Percentiles rank a stretch among this genome's conserved stretches.
These are phyloP conservation scores for Sebastes matsubarae DNA, from an alignment of 2,797 vertebrate species.

Conservation along the genomic window DNA sequence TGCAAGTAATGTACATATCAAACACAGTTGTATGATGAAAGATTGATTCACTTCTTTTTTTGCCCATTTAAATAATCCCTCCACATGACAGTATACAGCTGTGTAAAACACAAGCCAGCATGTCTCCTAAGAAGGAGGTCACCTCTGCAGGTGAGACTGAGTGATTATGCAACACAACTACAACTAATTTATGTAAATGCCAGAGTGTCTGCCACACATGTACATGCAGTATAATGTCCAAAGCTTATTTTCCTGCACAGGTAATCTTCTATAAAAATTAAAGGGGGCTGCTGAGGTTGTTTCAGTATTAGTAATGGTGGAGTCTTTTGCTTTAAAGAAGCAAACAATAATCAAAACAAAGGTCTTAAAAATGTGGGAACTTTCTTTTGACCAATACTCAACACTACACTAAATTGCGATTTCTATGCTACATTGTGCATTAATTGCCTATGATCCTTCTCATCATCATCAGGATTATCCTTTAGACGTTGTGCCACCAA, in stretches of 20 bases:
- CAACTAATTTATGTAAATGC: not conserved
- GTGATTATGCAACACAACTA: not conserved
- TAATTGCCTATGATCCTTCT: not conserved
- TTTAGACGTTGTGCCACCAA: not conserved
- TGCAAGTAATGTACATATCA: not conserved
- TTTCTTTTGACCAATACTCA: not conserved
- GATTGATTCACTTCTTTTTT: not conserved
- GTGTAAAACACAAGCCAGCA: constrained; percentile 6
- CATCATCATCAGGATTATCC: not conserved
- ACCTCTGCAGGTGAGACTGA: constrained; percentile 4
- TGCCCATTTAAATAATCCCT: not conserved
- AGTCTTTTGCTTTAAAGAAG: not conserved
- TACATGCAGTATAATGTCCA: not conserved
- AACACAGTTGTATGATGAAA: not conserved
- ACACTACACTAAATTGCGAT: not conserved
- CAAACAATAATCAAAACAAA: not conserved
- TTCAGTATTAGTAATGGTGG: not conserved
- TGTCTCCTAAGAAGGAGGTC: constrained; percentile 12
- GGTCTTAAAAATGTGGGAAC: not conserved
- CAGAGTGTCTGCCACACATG: not conserved
- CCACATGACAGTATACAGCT: not conserved
- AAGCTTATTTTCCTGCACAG: not conserved
- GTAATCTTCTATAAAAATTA: too few species aligned
- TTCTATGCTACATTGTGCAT: not conserved
- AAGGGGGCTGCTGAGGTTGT: too few species aligned